Evolutionary conservation across 2,888 invertebrate species (phyloP).

Genomic region (Cephus rjabovi): DNA sequence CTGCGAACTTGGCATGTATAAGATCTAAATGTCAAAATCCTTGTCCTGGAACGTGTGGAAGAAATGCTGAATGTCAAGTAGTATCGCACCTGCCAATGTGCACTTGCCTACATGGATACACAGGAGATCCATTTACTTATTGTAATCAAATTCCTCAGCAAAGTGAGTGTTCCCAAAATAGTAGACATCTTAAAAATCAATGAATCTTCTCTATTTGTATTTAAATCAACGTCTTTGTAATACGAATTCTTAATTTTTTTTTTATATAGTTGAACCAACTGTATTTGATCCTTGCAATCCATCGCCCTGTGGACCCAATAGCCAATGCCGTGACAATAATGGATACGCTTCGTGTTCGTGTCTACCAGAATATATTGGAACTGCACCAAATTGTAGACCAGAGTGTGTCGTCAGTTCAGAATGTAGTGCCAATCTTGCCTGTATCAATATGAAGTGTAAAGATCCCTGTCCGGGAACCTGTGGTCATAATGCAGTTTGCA

Average conservation of each 20-base stretch:
- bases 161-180: not conserved
- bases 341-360: conserved; percentile 68
- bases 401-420: conserved; percentile 67
- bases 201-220: not conserved
- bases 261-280: conserved; percentile 22
- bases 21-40: conserved; percentile 68
- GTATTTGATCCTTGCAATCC: conserved; percentile 61
- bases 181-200: not conserved
- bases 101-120: conserved; percentile 74
- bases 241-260: not conserved
- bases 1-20: conserved; percentile 67
- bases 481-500: conserved; percentile 68
- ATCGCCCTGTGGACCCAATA: conserved; percentile 69
- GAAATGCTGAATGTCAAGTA: conserved; percentile 78
- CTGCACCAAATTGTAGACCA: conserved; percentile 66
- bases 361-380: conserved; percentile 63
- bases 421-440: conserved; percentile 66
- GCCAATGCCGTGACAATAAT: conserved; percentile 66
- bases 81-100: conserved; percentile 85
- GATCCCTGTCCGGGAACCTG: conserved; percentile 70
- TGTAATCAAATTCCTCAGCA: conserved; percentile 61
- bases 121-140: conserved; percentile 77
- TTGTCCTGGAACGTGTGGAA: conserved; percentile 67
- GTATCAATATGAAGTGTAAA: conserved; percentile 69
- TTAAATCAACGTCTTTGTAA: not conserved